Evolutionary conservation across 1,140 invertebrate genomes (phyloP).

Genomic region (Araneus ventricosus): DNA sequence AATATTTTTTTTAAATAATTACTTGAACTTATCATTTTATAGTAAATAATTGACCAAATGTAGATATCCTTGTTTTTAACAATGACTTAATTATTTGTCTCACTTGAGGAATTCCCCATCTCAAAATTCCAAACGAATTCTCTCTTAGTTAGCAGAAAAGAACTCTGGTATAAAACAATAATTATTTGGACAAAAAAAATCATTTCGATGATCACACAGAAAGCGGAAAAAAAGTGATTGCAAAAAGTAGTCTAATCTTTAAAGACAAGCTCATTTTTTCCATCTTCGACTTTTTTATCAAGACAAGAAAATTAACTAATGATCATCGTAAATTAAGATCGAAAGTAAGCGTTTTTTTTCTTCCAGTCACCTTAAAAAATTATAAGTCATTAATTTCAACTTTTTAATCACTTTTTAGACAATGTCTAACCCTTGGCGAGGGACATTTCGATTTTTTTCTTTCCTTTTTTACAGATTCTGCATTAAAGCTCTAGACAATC

Average conservation of each 20-base stretch:
- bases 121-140: not conserved
- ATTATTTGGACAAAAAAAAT: not conserved
- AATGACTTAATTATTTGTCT: too few species aligned
- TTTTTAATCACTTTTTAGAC: not conserved
- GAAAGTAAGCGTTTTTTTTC: constrained; percentile 24
- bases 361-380: not conserved
- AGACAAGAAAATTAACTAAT: constrained; percentile 51
- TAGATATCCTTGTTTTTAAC: too few species aligned
- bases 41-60: too few species aligned
- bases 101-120: too few species aligned
- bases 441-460: not conserved
- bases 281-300: not conserved
- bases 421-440: not conserved
- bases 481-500: not conserved
- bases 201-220: not conserved
- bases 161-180: not conserved
- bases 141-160: not conserved
- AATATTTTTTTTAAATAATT: too few species aligned
- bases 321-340: constrained; percentile 48
- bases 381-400: constrained; percentile 20
- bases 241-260: not conserved
- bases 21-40: too few species aligned
- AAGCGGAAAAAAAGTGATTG: not conserved
- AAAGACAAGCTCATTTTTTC: not conserved
- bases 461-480: not conserved